phyloP scores from a whole-genome alignment of 92 coral and sea anemone species.

The Bergia puertoricense region DNA sequence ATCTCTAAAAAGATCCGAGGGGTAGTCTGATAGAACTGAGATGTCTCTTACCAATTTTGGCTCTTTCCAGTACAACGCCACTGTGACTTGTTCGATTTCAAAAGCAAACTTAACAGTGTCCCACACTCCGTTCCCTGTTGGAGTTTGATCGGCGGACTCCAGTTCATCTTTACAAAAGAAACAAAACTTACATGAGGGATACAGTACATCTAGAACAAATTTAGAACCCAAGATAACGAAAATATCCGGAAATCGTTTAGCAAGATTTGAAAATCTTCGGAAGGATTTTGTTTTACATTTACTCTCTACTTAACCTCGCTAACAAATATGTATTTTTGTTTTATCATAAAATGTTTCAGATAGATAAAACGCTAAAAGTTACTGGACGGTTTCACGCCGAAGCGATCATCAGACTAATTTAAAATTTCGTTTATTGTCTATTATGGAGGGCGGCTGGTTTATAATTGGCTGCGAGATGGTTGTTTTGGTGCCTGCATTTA shows the following conservation, averaged over 20 bases:
- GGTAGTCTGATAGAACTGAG: neutral
- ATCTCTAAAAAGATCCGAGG: neutral
- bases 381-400: too few relatives aligned
- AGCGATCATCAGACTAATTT: too few relatives aligned
- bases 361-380: too few relatives aligned
- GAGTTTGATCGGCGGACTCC: constrained; percentile 26
- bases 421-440: too few relatives aligned
- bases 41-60: constrained; percentile 45
- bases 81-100: constrained; percentile 88
- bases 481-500: too few relatives aligned
- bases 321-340: neutral
- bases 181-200: neutral
- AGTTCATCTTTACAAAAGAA: constrained; percentile 30
- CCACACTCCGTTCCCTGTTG: constrained; percentile 65
- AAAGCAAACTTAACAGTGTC: constrained; percentile 84
- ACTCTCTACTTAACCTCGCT: neutral
- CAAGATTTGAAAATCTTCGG: neutral
- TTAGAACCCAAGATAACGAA: neutral
- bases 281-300: neutral
- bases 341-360: too few relatives aligned
- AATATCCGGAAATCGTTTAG: neutral
- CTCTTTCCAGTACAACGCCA: constrained; percentile 79
- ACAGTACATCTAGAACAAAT: too few relatives aligned
- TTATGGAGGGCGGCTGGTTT: too few relatives aligned
- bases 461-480: too few relatives aligned